Percentiles rank a stretch among this genome's conserved stretches.
These are phyloP conservation scores for Lumbricus terrestris DNA, from an alignment of 2,888 invertebrate genomes.

Conservation along the genomic window DNA sequence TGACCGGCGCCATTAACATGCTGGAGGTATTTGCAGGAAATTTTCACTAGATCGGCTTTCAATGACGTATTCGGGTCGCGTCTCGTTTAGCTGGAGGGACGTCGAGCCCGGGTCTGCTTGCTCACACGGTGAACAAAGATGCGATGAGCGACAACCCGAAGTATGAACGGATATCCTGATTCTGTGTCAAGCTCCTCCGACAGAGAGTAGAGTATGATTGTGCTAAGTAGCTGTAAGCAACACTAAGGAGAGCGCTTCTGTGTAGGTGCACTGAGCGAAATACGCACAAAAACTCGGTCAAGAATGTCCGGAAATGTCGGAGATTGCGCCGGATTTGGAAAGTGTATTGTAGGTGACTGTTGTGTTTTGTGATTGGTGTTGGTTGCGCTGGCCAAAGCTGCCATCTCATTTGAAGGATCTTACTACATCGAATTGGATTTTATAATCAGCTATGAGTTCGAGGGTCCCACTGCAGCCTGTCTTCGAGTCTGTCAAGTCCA, in stretches of 20 bases:
- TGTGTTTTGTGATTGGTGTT: neutral
- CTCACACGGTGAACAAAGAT: neutral
- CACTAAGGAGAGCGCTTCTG: neutral
- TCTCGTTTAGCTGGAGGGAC: neutral
- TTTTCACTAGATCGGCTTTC: neutral
- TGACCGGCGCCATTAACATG: neutral
- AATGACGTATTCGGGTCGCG: neutral
- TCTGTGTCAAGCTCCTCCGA: no score
- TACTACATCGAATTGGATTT: neutral
- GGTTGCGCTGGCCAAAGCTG: neutral
- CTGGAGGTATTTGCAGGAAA: neutral
- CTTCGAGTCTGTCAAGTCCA: slow-evolving; percentile 18
- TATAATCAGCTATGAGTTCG: neutral
- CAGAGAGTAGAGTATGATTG: neutral
- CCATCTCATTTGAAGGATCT: neutral
- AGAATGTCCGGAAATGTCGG: neutral
- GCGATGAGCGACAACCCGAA: neutral
- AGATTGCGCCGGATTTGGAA: neutral
- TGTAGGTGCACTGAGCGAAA: neutral
- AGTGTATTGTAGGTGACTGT: neutral
- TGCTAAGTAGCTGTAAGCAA: neutral
- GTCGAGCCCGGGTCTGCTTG: neutral
- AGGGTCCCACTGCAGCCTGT: slow-evolving; percentile 19
- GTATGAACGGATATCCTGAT: neutral
- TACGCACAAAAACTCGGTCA: neutral